Evolutionary conservation across 2,888 invertebrate species (phyloP).

Genomic region (Disparrhopalites patrizii): DNA sequence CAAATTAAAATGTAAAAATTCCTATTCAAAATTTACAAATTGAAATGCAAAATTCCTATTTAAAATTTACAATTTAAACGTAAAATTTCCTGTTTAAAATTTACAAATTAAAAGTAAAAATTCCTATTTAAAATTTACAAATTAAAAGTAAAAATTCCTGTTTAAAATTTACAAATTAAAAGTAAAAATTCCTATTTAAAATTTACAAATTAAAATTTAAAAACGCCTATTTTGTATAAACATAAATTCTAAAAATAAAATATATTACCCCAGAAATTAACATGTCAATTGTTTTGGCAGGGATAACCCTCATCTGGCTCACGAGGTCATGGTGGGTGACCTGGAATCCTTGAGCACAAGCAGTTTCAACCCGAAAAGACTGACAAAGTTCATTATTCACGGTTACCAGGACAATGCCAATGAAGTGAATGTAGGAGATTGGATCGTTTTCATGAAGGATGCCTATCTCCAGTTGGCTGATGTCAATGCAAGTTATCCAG

Average conservation of each 20-base stretch:
- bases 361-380: conserved; percentile 31
- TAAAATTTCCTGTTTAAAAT: too few relatives aligned
- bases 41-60: too few relatives aligned
- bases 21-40: too few relatives aligned
- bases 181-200: background rate
- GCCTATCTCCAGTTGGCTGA: conserved; percentile 36
- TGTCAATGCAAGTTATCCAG: conserved; percentile 34
- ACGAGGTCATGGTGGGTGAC: conserved; percentile 35
- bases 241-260: background rate
- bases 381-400: conserved; percentile 41
- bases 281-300: background rate
- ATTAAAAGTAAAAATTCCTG: background rate
- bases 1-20: too few relatives aligned
- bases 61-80: too few relatives aligned
- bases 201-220: background rate
- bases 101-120: too few relatives aligned
- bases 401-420: conserved; percentile 40
- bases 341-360: conserved; percentile 30
- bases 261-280: background rate
- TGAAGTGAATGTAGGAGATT: conserved; percentile 41
- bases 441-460: conserved; percentile 36
- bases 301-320: conserved; percentile 36
- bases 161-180: background rate
- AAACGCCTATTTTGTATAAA: background rate
- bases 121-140: background rate